These are phyloP conservation scores for Apantesis nais DNA, from an alignment of 2,888 invertebrate species.

Conservation along the genomic window DNA sequence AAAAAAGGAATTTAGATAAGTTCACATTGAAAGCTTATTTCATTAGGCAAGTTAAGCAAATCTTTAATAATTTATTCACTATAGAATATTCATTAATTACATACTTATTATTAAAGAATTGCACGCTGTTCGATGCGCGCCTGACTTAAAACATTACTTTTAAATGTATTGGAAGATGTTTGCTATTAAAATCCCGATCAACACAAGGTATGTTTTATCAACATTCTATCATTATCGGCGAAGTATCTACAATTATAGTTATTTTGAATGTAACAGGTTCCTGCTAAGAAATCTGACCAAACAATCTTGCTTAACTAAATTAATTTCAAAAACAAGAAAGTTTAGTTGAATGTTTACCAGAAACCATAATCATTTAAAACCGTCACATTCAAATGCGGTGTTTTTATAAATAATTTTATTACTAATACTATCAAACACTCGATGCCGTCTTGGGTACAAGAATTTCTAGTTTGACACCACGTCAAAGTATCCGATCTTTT, in stretches of 20 bases:
- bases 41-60: neutral
- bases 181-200: neutral
- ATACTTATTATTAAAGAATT: neutral
- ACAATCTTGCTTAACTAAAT: slow-evolving; percentile 17
- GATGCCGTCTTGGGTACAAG: neutral
- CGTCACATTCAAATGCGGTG: slow-evolving; percentile 16
- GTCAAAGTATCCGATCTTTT: slow-evolving; percentile 16
- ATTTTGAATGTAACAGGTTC: slow-evolving; percentile 5
- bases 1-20: slow-evolving; percentile 30
- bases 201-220: neutral
- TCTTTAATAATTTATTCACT: neutral
- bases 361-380: slow-evolving; percentile 20
- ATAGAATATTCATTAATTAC: neutral
- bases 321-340: slow-evolving; percentile 10
- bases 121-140: neutral
- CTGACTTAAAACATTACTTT: neutral
- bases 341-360: slow-evolving; percentile 9
- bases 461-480: slow-evolving; percentile 27
- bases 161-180: neutral
- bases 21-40: too few relatives aligned
- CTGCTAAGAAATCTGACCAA: slow-evolving; percentile 7
- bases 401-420: slow-evolving; percentile 16
- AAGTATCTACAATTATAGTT: neutral
- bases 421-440: slow-evolving; percentile 16
- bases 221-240: slow-evolving; percentile 3